Conservation (phyloP, 2,797 vertebrate species). For the Eospalax fontanierii region DNA sequence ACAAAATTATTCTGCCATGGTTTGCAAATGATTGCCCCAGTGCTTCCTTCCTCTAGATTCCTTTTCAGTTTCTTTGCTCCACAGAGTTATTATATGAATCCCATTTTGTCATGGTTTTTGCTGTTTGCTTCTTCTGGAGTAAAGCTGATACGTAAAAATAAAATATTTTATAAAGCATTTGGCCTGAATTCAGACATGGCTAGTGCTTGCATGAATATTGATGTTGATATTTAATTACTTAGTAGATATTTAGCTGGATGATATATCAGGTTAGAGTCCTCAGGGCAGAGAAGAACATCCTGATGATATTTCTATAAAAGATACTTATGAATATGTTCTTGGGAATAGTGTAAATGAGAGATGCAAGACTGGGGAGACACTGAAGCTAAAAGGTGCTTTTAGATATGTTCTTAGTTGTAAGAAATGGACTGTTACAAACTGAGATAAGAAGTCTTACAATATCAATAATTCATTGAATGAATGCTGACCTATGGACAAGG, state of each 20-base stretch:
- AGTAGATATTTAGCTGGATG: background rate
- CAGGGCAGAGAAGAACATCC: background rate
- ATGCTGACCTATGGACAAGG: background rate
- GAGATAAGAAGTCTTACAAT: background rate
- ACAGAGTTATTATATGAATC: background rate
- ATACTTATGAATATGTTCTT: background rate
- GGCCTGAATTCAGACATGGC: background rate
- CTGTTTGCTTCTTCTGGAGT: background rate
- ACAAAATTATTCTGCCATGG: conserved; percentile 53
- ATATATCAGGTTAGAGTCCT: background rate
- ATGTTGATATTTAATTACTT: background rate
- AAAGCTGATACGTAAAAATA: background rate
- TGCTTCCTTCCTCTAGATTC: background rate
- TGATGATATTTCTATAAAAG: background rate
- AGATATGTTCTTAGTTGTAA: background rate
- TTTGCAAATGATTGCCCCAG: conserved; percentile 22
- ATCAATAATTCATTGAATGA: background rate
- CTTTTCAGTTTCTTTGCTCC: background rate
- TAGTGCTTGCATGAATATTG: background rate
- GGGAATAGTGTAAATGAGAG: background rate
- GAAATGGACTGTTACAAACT: background rate
- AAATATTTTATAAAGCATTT: conserved; percentile 21
- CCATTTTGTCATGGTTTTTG: background rate
- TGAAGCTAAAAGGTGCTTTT: background rate
- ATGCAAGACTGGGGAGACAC: background rate